These are phyloP conservation scores for Corythaixoides concolor DNA, from an alignment of 2,113 vertebrate genomes.

Conservation along the genomic window DNA sequence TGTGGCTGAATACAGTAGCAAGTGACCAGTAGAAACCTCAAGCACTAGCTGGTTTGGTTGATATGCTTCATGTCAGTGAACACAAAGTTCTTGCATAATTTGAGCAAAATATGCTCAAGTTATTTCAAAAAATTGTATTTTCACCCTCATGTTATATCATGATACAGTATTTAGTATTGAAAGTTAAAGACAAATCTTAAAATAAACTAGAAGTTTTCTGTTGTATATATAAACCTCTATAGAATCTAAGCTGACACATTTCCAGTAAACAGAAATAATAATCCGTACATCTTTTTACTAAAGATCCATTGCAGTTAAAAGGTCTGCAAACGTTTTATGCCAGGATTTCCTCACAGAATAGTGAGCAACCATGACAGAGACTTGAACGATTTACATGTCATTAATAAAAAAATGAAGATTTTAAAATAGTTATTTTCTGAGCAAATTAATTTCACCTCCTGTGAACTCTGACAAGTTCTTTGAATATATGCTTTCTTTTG, in stretches of 20 bases:
- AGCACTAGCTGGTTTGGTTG: not conserved
- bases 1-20: not conserved
- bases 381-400: not conserved
- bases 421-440: not conserved
- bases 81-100: not conserved
- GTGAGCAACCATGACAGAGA: not conserved
- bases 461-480: not conserved
- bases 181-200: not conserved
- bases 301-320: not conserved
- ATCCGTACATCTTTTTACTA: not conserved
- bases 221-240: not conserved
- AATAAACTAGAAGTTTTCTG: not conserved
- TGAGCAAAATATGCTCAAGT: not conserved
- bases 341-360: not conserved
- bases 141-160: not conserved
- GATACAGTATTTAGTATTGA: not conserved
- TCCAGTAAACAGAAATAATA: not conserved
- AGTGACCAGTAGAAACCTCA: not conserved
- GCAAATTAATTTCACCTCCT: not conserved
- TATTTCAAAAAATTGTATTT: not conserved
- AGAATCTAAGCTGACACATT: not conserved
- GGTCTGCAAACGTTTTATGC: not conserved
- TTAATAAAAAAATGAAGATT: not conserved
- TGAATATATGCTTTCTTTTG: not conserved
- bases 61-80: not conserved